phyloP scores from a whole-genome alignment of 2,113 vertebrate species.

The Epinephelus fuscoguttatus region DNA sequence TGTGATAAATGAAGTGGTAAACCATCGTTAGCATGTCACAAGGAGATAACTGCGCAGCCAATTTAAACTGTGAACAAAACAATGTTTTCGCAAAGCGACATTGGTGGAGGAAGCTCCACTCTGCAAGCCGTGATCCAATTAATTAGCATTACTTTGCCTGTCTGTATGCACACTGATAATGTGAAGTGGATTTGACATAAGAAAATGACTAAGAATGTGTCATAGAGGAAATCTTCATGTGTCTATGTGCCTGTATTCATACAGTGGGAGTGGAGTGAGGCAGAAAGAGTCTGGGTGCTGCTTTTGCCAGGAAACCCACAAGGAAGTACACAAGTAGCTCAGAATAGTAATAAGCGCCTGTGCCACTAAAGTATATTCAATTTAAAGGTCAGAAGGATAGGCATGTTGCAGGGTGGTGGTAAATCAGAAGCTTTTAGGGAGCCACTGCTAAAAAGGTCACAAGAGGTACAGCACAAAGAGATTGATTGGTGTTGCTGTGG shows the following conservation, averaged over 20 bases:
- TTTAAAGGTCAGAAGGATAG: conserved; percentile 52
- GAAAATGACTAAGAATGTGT: not conserved
- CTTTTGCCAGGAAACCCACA: conserved; percentile 8
- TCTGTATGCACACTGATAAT: not conserved
- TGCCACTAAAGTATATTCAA: conserved; percentile 15
- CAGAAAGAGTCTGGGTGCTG: not conserved
- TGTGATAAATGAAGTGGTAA: not conserved
- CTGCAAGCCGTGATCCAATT: not conserved
- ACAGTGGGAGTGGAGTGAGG: not conserved
- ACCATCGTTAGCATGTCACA: not conserved
- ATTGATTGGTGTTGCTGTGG: conserved; percentile 8
- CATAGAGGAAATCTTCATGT: not conserved
- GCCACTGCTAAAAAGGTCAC: conserved; percentile 28
- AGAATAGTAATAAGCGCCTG: conserved; percentile 14
- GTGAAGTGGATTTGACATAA: not conserved
- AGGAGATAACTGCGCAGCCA: not conserved
- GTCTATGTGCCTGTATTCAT: not conserved
- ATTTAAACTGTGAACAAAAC: not conserved
- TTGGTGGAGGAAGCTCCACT: not conserved
- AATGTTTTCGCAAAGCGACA: not conserved
- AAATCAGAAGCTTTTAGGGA: conserved; percentile 36
- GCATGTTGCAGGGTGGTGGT: not conserved
- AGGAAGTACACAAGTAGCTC: conserved; percentile 1
- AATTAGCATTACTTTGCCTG: not conserved
- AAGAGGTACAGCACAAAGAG: not conserved